These are phyloP conservation scores for Drosophila colorata DNA, from an alignment of 2,888 invertebrate genomes.

Conservation along the genomic window DNA sequence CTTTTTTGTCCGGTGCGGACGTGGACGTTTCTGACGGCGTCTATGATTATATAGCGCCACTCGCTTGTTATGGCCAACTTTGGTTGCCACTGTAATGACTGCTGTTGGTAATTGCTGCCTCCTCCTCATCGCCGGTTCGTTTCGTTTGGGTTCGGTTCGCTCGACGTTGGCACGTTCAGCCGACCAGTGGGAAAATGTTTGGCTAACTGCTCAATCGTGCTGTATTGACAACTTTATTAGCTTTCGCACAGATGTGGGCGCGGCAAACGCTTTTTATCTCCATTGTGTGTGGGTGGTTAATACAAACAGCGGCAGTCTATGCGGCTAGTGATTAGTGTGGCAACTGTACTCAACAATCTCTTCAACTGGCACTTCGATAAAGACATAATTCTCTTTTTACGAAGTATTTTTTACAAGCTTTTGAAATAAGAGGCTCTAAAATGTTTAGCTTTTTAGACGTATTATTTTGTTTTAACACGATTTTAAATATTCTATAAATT, in stretches of 20 bases:
- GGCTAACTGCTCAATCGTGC: constrained; percentile 76
- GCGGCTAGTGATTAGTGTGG: constrained; percentile 6
- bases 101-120: constrained; percentile 73
- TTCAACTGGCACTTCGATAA: not conserved
- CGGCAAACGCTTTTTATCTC: constrained; percentile 11
- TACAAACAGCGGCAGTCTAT: not conserved
- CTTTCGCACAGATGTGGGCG: constrained; percentile 48
- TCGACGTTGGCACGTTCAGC: constrained; percentile 52
- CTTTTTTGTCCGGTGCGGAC: constrained; percentile 25
- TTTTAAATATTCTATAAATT: too few relatives aligned
- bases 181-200: constrained; percentile 64
- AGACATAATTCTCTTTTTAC: too few relatives aligned
- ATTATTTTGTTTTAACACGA: too few relatives aligned
- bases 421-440: too few relatives aligned
- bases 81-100: constrained; percentile 76
- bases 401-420: too few relatives aligned
- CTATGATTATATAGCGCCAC: constrained; percentile 80
- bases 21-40: constrained; percentile 30
- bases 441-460: too few relatives aligned
- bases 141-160: constrained; percentile 9
- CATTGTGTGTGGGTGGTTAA: constrained; percentile 30
- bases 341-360: constrained; percentile 27
- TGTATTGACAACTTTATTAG: constrained; percentile 77
- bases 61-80: constrained; percentile 76
- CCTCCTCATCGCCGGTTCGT: constrained; percentile 33